Conservation (phyloP, 2,888 invertebrate genomes). For the Orchesellides sinensis region DNA sequence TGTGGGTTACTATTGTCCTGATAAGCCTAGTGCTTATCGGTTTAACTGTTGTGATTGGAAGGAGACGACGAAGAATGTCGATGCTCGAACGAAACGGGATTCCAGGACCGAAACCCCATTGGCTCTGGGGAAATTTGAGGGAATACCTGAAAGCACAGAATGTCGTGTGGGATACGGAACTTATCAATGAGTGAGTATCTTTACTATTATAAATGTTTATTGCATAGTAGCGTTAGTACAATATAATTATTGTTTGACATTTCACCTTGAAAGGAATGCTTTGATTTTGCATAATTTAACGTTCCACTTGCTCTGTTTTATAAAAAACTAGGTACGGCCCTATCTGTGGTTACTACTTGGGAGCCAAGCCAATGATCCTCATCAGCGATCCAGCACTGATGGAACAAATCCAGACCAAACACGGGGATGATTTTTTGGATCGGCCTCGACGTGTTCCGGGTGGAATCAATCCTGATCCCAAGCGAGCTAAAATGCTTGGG, state of each 20-base stretch:
- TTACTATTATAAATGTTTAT: not conserved
- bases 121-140: slow-evolving; percentile 26
- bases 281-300: too few relatives aligned
- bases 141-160: slow-evolving; percentile 37
- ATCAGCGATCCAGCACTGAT: slow-evolving; percentile 43
- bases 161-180: slow-evolving; percentile 25
- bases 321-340: slow-evolving; percentile 43
- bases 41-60: too few relatives aligned
- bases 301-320: too few relatives aligned
- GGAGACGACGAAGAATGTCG: slow-evolving; percentile 2
- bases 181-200: slow-evolving; percentile 21
- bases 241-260: too few relatives aligned
- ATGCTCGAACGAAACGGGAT: slow-evolving; percentile 21
- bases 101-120: slow-evolving; percentile 37
- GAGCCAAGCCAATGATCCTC: slow-evolving; percentile 68
- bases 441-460: slow-evolving; percentile 68
- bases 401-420: slow-evolving; percentile 40
- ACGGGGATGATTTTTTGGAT: slow-evolving; percentile 33
- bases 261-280: too few relatives aligned
- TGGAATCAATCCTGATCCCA: slow-evolving; percentile 69
- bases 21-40: too few relatives aligned
- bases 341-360: slow-evolving; percentile 65
- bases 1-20: too few relatives aligned
- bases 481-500: slow-evolving; percentile 64
- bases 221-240: too few relatives aligned